phyloP scores from a whole-genome alignment of 2,888 invertebrate genomes.

The Nematopogon swammerdamellus region DNA sequence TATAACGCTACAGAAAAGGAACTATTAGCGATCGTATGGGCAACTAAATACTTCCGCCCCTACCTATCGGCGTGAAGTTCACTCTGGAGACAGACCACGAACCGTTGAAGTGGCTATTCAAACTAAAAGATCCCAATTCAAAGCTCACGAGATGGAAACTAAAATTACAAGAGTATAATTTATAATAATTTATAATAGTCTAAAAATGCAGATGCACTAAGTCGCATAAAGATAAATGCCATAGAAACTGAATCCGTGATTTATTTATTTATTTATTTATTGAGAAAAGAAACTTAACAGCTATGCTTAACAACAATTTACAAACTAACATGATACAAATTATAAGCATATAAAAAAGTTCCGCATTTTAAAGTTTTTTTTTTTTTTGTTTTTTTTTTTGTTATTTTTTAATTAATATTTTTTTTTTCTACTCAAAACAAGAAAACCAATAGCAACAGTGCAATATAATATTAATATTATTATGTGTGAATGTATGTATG shows the following conservation, averaged over 20 bases:
- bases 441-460: too few relatives aligned
- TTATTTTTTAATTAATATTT: neutral
- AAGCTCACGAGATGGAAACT: slow-evolving; percentile 17
- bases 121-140: slow-evolving; percentile 16
- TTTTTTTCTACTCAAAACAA: too few relatives aligned
- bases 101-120: slow-evolving; percentile 17
- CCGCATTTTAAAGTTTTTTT: too few relatives aligned
- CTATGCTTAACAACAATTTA: too few relatives aligned
- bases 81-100: slow-evolving; percentile 20
- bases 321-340: too few relatives aligned
- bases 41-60: slow-evolving; percentile 14
- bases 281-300: too few relatives aligned
- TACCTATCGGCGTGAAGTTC: slow-evolving; percentile 18
- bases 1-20: slow-evolving; percentile 20
- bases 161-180: slow-evolving; percentile 18
- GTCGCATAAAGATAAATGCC: slow-evolving; percentile 2
- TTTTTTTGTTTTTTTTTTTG: too few relatives aligned
- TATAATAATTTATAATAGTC: slow-evolving; percentile 15
- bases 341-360: too few relatives aligned
- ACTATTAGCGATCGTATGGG: slow-evolving; percentile 16
- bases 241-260: neutral
- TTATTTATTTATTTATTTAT: neutral
- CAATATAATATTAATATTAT: too few relatives aligned
- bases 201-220: slow-evolving; percentile 8
- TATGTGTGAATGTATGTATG: too few relatives aligned